These are phyloP conservation scores for Urosaurus nigricauda DNA, from an alignment of 2,797 vertebrate genomes.

Conservation along the genomic window DNA sequence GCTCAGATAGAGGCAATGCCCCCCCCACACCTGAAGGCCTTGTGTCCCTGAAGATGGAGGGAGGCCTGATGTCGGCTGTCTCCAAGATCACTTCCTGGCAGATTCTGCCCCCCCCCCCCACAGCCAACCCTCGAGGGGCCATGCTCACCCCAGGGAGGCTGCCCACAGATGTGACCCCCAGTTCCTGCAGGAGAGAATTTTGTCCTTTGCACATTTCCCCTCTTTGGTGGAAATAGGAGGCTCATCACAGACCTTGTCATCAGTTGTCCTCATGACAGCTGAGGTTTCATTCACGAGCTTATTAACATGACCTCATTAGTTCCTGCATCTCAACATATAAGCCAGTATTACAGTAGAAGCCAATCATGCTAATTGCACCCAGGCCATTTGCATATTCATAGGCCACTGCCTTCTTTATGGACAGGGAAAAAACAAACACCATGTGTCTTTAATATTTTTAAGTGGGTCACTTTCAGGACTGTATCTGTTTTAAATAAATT, in stretches of 20 bases:
- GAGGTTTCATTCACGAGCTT: conserved; percentile 78
- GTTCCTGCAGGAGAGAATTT: conserved; percentile 45
- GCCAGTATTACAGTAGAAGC: conserved; percentile 76
- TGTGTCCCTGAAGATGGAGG: too few relatives aligned
- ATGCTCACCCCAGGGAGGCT: conserved; percentile 49
- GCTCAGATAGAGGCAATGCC: background rate
- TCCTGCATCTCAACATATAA: conserved; percentile 79
- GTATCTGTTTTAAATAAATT: conserved; percentile 83
- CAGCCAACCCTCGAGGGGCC: background rate
- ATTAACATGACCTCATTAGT: conserved; percentile 84
- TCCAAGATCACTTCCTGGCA: background rate
- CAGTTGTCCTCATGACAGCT: conserved; percentile 73
- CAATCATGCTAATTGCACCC: conserved; percentile 86
- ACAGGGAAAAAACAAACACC: conserved; percentile 80
- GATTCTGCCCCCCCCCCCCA: background rate
- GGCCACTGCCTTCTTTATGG: conserved; percentile 80
- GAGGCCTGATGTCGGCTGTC: background rate
- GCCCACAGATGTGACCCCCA: background rate
- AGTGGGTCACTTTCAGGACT: conserved; percentile 82
- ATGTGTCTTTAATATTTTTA: conserved; percentile 84
- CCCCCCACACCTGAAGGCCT: too few relatives aligned
- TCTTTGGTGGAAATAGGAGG: conserved; percentile 60
- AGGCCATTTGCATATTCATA: conserved; percentile 85
- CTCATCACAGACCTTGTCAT: conserved; percentile 59
- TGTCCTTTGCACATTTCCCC: conserved; percentile 11